A percentile compares a stretch with the other conserved stretches of the same genome.
These are phyloP conservation scores for Sander lucioperca DNA, from an alignment of 2,113 vertebrate species.

Conservation along the genomic window DNA sequence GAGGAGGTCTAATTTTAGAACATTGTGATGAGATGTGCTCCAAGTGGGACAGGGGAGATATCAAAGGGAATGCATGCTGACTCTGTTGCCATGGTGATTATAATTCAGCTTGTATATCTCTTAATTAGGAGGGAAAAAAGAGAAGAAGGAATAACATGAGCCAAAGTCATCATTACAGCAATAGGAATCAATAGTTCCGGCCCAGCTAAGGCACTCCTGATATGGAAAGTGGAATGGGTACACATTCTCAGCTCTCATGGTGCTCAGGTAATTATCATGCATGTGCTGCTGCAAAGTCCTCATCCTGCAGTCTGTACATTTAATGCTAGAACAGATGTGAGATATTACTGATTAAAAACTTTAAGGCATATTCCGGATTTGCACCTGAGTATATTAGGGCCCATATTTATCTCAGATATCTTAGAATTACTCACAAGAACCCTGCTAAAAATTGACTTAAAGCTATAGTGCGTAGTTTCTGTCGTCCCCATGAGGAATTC, in stretches of 20 bases:
- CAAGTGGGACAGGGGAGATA: conserved; percentile 76
- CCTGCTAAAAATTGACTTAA: too few relatives aligned
- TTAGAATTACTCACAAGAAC: too few relatives aligned
- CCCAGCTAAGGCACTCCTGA: conserved; percentile 3
- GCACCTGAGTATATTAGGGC: too few relatives aligned
- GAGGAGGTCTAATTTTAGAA: conserved; percentile 79
- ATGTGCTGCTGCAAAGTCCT: not conserved
- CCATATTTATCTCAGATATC: too few relatives aligned
- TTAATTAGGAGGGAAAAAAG: conserved; percentile 72
- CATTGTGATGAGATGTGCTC: conserved; percentile 70
- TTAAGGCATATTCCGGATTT: too few relatives aligned
- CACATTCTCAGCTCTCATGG: not conserved
- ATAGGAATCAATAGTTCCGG: conserved; percentile 33
- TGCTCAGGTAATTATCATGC: not conserved
- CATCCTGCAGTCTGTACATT: not conserved
- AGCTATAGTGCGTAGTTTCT: too few relatives aligned
- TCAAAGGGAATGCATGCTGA: conserved; percentile 79
- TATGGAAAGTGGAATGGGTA: not conserved
- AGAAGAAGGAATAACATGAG: conserved; percentile 23
- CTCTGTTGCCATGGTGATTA: conserved; percentile 82
- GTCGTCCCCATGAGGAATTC: too few relatives aligned
- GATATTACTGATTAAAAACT: too few relatives aligned
- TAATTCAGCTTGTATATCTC: conserved; percentile 76
- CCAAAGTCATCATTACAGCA: conserved; percentile 40
- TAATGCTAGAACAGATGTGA: too few relatives aligned